These are phyloP conservation scores for Serrognathus titanus DNA, from an alignment of 2,888 invertebrate species.

Conservation along the genomic window DNA sequence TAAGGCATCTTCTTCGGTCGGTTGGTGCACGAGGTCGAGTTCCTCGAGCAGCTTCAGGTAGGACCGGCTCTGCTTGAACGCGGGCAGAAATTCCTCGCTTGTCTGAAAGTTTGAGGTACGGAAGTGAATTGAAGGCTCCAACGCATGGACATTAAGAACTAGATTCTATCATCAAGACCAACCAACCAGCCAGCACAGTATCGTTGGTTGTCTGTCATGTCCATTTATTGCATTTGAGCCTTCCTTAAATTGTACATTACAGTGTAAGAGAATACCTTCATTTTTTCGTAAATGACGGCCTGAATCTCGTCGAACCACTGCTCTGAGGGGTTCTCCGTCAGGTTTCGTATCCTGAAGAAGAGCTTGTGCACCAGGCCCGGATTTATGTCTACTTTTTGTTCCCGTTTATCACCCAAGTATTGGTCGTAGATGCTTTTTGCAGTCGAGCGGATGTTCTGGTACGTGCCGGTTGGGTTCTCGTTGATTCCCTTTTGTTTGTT, in stretches of 20 bases:
- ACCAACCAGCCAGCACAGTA: no score
- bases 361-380: constrained; percentile 59
- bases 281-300: constrained; percentile 62
- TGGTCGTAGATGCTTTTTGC: constrained; percentile 73
- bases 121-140: no score
- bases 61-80: constrained; percentile 63
- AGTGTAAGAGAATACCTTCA: constrained; percentile 43
- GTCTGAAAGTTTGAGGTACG: constrained; percentile 36
- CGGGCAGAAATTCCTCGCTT: constrained; percentile 60
- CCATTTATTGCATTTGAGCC: no score
- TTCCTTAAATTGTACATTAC: no score
- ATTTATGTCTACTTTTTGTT: constrained; percentile 61
- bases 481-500: constrained; percentile 48
- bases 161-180: no score
- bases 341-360: constrained; percentile 56
- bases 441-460: constrained; percentile 57
- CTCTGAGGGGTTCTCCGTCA: constrained; percentile 61
- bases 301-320: constrained; percentile 85
- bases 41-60: constrained; percentile 72
- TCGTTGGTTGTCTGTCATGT: no score
- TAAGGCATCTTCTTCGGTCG: constrained; percentile 56
- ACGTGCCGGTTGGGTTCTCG: constrained; percentile 44
- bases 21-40: constrained; percentile 61
- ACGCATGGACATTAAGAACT: no score
- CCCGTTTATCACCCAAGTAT: constrained; percentile 70